Evolutionary conservation across 2,888 invertebrate species (phyloP), one percentile per base, ranked within the genome.

Genomic region (Drosophila tripunctata): DNA sequence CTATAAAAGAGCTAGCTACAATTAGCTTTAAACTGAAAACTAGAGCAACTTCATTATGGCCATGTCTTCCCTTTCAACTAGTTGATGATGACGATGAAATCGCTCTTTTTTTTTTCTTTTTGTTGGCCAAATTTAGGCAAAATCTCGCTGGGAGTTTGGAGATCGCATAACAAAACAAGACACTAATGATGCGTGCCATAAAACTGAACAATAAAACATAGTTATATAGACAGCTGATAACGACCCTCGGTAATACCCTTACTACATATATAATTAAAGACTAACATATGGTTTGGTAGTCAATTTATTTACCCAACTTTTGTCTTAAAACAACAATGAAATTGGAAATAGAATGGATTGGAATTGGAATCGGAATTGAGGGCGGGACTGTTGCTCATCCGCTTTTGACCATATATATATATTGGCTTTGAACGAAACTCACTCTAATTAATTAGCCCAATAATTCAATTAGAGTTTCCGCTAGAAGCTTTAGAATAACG

Each of bases 11-110:
- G 10, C 12, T 14, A 44, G 17, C 33, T 43, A 48, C 41, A n/a
- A 19, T n/a, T 40, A 62, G 12, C 33, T 54, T 57, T 57, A 68
- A 76, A 27, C 43, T 62, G 7, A 30, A 76, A 86, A 83, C 75
- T 86, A 60, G 81, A 81, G 78, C 87, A 86, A 69, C 81, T 86
- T 86, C 68, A 83, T 86, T 83, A 80, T 63, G 62, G 27, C 48
- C 72, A 22, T 8, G 33, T 50, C 41, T 72, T 52, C 56, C 48
- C 55, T 40, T 68, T 57, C 44, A 33, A 48, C 24, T 36, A 33
- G 33, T 17, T 30, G 10, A 7, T 33, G 38, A 10, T 22, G 7
- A 55, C 79, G 73, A 85, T 78, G 79, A 85, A 79, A 79, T 75
- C 61, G 27, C n/a, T n/a, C n/a, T n/a, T n/a, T n/a, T n/a, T n/a